phyloP scores from a whole-genome alignment of 1,140 invertebrate genomes.

The Pseudobourletiella spinata region DNA sequence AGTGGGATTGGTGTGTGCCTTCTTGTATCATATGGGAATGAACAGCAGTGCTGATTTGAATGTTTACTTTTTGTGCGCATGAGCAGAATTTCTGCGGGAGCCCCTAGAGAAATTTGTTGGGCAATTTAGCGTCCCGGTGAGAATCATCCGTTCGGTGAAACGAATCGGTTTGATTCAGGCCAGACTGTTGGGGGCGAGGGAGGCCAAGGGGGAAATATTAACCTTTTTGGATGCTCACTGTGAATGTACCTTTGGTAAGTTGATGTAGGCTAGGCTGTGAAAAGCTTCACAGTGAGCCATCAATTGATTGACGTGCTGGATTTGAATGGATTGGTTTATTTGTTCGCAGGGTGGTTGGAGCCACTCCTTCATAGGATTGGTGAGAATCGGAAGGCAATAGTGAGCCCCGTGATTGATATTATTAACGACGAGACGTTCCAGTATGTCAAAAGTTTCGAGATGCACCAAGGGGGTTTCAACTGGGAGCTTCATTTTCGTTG shows the following conservation, averaged over 20 bases:
- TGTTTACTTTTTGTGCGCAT: neutral
- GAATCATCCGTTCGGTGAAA: slow-evolving; percentile 57
- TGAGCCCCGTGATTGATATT: slow-evolving; percentile 94
- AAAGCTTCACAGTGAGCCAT: too few relatives aligned
- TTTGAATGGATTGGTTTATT: neutral
- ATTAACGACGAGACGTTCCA: slow-evolving; percentile 88
- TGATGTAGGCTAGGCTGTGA: too few relatives aligned
- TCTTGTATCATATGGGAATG: too few relatives aligned
- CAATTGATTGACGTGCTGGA: too few relatives aligned
- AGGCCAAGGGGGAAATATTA: slow-evolving; percentile 68
- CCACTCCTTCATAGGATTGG: slow-evolving; percentile 68
- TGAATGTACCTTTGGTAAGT: slow-evolving; percentile 69
- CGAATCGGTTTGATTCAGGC: slow-evolving; percentile 78
- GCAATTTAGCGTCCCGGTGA: slow-evolving; percentile 54
- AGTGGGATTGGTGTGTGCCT: too few relatives aligned
- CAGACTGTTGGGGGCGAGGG: slow-evolving; percentile 67
- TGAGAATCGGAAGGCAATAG: slow-evolving; percentile 59
- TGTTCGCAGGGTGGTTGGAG: slow-evolving; percentile 68
- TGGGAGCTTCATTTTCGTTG: slow-evolving; percentile 86
- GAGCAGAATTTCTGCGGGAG: slow-evolving; percentile 60
- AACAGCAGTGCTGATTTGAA: too few relatives aligned
- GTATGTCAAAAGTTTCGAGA: slow-evolving; percentile 77
- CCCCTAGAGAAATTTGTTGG: slow-evolving; percentile 68
- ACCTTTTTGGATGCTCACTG: slow-evolving; percentile 91
- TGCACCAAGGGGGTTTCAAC: slow-evolving; percentile 95